Evolutionary conservation across 2,113 vertebrate genomes (phyloP).

Genomic region (Gymnobelideus leadbeateri): DNA sequence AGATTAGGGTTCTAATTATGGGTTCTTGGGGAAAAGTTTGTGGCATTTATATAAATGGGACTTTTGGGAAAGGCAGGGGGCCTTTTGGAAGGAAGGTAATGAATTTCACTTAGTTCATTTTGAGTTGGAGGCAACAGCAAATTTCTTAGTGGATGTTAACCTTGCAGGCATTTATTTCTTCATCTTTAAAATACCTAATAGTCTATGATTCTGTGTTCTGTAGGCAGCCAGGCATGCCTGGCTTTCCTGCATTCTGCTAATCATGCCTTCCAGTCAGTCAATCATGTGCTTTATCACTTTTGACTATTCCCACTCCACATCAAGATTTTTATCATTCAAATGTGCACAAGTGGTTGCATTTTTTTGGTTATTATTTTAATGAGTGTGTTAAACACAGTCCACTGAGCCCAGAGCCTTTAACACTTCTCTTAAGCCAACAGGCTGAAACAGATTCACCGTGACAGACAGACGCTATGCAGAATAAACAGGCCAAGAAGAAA

Average conservation of each 20-base stretch:
- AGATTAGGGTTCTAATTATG: background rate
- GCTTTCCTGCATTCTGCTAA: background rate
- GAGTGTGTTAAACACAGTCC: background rate
- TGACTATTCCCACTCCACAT: background rate
- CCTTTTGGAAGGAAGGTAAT: background rate
- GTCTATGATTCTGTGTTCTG: background rate
- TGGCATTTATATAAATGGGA: background rate
- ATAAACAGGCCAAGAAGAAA: background rate
- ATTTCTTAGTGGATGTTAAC: slow-evolving; percentile 5
- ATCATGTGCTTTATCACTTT: background rate
- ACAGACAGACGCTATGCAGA: background rate
- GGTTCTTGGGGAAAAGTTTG: background rate
- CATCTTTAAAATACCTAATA: background rate
- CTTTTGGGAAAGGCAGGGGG: background rate
- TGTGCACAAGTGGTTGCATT: background rate
- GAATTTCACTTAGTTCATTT: background rate
- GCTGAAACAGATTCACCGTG: background rate
- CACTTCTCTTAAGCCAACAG: background rate
- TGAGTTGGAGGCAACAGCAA: background rate
- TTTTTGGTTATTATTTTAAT: slow-evolving; percentile 2
- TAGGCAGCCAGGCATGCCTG: background rate
- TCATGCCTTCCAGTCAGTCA: background rate
- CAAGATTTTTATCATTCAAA: background rate
- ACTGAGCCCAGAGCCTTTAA: background rate
- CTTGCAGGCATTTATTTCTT: background rate